A percentile compares a stretch with the other conserved stretches of the same genome.
These are phyloP conservation scores for Cyanoderma ruficeps DNA, from an alignment of 2,113 vertebrate species.

Conservation along the genomic window DNA sequence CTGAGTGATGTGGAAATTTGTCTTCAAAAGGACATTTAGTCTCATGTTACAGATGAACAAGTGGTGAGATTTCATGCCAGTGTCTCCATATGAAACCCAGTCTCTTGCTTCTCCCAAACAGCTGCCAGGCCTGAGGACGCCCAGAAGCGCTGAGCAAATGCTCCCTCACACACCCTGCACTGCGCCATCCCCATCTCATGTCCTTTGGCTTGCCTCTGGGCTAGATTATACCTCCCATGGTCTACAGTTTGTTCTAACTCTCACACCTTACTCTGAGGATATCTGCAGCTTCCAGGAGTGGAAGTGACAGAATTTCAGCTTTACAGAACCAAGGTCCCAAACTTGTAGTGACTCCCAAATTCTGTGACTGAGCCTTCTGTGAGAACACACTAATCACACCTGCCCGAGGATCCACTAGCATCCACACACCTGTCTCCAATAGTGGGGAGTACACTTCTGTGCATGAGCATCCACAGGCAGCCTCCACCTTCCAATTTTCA, in stretches of 20 bases:
- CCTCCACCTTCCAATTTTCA: not conserved
- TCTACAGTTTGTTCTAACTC: fast-evolving
- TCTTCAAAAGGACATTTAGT: not conserved
- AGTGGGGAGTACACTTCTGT: fast-evolving
- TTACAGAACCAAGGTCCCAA: not conserved
- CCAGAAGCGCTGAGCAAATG: fast-evolving
- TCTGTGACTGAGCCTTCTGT: not conserved
- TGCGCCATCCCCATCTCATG: not conserved
- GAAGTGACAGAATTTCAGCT: not conserved
- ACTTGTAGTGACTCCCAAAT: not conserved
- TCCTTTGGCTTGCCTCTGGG: fast-evolving
- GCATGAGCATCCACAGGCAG: not conserved
- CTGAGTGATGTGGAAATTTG: not conserved
- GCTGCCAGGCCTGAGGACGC: not conserved
- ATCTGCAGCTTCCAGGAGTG: not conserved
- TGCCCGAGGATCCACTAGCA: not conserved
- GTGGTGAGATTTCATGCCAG: not conserved
- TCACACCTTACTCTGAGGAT: not conserved
- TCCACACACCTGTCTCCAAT: fast-evolving
- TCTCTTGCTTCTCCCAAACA: not conserved
- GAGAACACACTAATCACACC: not conserved
- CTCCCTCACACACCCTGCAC: not conserved
- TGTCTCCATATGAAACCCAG: not conserved
- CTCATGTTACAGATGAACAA: not conserved
- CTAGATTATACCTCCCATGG: not conserved